These are phyloP conservation scores for Plectus sambesii DNA, from an alignment of 1,140 invertebrate species.

Conservation along the genomic window DNA sequence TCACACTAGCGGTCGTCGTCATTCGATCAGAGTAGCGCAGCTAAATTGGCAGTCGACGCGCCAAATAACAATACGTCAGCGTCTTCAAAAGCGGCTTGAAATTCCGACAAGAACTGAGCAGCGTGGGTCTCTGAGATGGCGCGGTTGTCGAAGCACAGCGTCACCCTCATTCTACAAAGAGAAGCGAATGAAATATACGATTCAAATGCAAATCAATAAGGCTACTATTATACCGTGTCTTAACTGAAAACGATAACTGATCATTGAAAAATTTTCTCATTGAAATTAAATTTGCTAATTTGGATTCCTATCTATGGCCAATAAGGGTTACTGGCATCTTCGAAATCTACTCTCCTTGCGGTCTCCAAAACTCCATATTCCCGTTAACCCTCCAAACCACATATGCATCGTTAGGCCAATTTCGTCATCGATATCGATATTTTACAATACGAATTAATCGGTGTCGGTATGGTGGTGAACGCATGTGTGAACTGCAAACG, in stretches of 20 bases:
- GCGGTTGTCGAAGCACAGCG: constrained; percentile 27
- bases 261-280: too few species aligned
- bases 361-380: constrained; percentile 46
- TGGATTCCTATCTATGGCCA: too few species aligned
- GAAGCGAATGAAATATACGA: background rate
- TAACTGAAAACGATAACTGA: too few species aligned
- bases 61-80: constrained; percentile 12
- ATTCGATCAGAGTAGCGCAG: constrained; percentile 16
- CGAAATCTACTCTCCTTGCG: constrained; percentile 15
- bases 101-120: constrained; percentile 19
- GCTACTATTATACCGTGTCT: too few species aligned
- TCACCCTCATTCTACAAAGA: constrained; percentile 18
- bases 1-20: too few species aligned
- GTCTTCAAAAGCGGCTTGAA: constrained; percentile 10
- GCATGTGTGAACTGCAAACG: too few species aligned
- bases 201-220: constrained; percentile 5
- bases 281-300: too few species aligned
- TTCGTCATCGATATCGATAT: too few species aligned
- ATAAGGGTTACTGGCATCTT: background rate
- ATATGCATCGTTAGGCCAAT: too few species aligned
- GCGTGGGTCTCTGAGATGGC: constrained; percentile 23
- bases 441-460: too few species aligned
- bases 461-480: too few species aligned
- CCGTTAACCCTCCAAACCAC: constrained; percentile 51
- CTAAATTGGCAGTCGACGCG: constrained; percentile 13